These are phyloP conservation scores for Augochlorella aurata DNA, from an alignment of 2,888 invertebrate genomes.

Conservation along the genomic window DNA sequence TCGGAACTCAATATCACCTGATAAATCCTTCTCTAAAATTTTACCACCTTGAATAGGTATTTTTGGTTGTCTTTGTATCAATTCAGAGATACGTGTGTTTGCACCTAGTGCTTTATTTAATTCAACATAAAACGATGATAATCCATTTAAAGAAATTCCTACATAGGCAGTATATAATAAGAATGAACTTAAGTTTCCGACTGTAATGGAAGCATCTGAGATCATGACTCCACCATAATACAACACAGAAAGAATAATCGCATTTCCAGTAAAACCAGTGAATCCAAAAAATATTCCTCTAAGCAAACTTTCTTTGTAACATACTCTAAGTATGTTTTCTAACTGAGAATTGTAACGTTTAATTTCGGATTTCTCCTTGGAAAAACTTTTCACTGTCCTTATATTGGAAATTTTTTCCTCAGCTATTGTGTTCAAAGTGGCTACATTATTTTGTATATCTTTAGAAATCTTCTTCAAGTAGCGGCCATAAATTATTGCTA, in stretches of 20 bases:
- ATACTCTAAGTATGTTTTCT: conserved; percentile 88
- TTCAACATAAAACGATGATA: conserved; percentile 97
- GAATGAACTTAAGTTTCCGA: conserved; percentile 96
- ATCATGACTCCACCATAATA: conserved; percentile 97
- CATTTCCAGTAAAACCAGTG: conserved; percentile 94
- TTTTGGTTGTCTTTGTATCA: conserved; percentile 90
- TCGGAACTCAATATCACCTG: conserved; percentile 89
- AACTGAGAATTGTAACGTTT: conserved; percentile 87
- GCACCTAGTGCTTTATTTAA: conserved; percentile 97
- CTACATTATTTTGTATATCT: conserved; percentile 89
- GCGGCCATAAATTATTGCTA: conserved; percentile 92
- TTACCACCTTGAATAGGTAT: conserved; percentile 87
- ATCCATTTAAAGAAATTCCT: conserved; percentile 93
- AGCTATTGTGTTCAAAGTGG: conserved; percentile 84
- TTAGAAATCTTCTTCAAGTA: conserved; percentile 93
- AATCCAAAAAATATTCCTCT: conserved; percentile 95
- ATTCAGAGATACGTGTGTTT: conserved; percentile 93
- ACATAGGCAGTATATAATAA: conserved; percentile 97
- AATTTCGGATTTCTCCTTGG: conserved; percentile 91
- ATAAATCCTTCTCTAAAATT: conserved; percentile 74
- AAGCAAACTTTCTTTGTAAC: conserved; percentile 93
- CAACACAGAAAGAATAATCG: conserved; percentile 93
- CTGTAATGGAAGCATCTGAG: conserved; percentile 88
- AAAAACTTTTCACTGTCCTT: conserved; percentile 96
- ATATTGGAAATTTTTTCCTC: conserved; percentile 96